Conservation (phyloP, 1,140 invertebrate genomes). For the Drosophila mojavensis region DNA sequence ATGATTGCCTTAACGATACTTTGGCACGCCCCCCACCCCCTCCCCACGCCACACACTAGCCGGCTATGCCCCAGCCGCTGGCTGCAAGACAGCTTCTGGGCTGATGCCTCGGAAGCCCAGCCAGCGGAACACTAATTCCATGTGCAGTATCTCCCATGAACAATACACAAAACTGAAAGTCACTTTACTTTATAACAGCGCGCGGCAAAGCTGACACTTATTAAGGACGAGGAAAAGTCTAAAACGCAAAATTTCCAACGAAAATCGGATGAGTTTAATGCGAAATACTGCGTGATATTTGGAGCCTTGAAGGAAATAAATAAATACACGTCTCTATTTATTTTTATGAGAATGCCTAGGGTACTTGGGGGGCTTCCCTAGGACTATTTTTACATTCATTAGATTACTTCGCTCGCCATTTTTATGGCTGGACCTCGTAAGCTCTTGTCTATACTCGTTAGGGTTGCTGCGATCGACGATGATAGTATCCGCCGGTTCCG, state of each 20-base stretch:
- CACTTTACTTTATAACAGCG: conserved; percentile 71
- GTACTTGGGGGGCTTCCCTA: background rate
- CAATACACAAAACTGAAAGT: conserved; percentile 59
- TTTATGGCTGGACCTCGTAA: background rate
- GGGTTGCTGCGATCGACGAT: too few species aligned
- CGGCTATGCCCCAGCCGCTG: background rate
- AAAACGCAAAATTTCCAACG: conserved; percentile 38
- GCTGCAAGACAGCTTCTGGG: conserved; percentile 4
- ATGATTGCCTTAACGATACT: conserved; percentile 62
- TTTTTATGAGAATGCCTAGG: background rate
- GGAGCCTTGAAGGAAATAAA: conserved; percentile 14
- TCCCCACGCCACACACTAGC: background rate
- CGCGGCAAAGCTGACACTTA: conserved; percentile 55
- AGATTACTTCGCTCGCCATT: background rate
- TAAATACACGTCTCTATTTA: background rate
- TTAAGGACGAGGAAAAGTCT: conserved; percentile 18
- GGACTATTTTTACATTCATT: background rate
- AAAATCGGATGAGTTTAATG: conserved; percentile 51
- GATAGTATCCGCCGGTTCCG: too few species aligned
- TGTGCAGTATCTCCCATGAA: conserved; percentile 53
- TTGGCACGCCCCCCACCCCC: background rate
- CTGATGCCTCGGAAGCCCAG: background rate
- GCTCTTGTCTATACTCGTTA: background rate
- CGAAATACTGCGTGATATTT: conserved; percentile 11
- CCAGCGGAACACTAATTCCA: conserved; percentile 54